Percentiles rank a stretch among this genome's conserved stretches.
Conservation (phyloP, 2,888 invertebrate genomes). For the Macropis europaea region DNA sequence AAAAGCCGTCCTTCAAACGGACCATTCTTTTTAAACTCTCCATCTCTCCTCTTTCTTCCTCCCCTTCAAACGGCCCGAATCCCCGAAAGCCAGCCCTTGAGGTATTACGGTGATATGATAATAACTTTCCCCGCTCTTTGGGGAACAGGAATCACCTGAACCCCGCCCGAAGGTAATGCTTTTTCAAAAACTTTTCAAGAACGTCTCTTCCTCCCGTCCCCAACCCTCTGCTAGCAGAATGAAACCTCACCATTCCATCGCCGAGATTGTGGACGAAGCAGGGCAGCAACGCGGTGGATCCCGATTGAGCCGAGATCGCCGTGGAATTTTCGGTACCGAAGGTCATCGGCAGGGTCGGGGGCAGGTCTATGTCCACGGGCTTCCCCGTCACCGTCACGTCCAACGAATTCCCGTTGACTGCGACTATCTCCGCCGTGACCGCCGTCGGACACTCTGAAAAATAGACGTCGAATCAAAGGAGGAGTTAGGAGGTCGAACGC, state of each 20-base stretch:
- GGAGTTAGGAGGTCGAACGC: slow-evolving; percentile 43
- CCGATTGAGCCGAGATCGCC: slow-evolving; percentile 90
- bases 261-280: slow-evolving; percentile 93
- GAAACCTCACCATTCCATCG: slow-evolving; percentile 92
- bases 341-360: slow-evolving; percentile 84
- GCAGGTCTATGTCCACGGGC: slow-evolving; percentile 74
- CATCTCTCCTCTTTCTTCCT: not conserved
- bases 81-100: slow-evolving; percentile 10
- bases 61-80: not conserved
- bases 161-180: slow-evolving; percentile 18
- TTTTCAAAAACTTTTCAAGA: slow-evolving; percentile 43
- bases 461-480: slow-evolving; percentile 54
- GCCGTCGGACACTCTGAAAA: slow-evolving; percentile 59
- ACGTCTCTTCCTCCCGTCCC: slow-evolving; percentile 5
- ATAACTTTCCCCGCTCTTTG: slow-evolving; percentile 34
- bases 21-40: not conserved
- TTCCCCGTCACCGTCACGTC: slow-evolving; percentile 61
- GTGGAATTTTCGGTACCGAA: slow-evolving; percentile 93
- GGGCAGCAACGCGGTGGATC: slow-evolving; percentile 90
- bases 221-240: too few relatives aligned
- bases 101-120: slow-evolving; percentile 41
- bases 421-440: slow-evolving; percentile 73
- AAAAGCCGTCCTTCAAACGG: not conserved
- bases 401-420: slow-evolving; percentile 67
- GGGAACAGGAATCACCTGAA: slow-evolving; percentile 10